Percentiles rank a stretch among this genome's conserved stretches.
phyloP scores from a whole-genome alignment of 2,888 invertebrate species.

The Notocelia uddmanniana region DNA sequence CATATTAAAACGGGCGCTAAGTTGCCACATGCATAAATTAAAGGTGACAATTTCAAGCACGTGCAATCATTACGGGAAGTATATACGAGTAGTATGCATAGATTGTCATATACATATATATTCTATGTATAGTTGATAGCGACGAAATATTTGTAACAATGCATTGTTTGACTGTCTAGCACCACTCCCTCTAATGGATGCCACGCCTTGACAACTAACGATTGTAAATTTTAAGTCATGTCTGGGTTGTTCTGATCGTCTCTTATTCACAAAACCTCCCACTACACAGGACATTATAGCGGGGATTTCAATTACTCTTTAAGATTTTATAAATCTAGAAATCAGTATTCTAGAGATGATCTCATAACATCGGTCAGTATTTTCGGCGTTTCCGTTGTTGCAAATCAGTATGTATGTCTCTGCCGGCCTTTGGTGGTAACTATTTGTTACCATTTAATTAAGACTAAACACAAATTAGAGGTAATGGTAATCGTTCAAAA shows the following conservation, averaged over 20 bases:
- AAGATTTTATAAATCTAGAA: background rate
- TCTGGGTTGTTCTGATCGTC: conserved; percentile 10
- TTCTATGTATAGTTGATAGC: conserved; percentile 10
- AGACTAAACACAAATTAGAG: too few relatives aligned
- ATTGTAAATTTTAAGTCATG: conserved; percentile 25
- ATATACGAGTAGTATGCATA: background rate
- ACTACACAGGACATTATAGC: background rate
- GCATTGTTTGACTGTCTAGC: conserved; percentile 40
- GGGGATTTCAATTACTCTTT: background rate
- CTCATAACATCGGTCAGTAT: background rate
- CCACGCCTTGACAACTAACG: conserved; percentile 39
- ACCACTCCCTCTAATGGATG: conserved; percentile 38
- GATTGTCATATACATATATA: background rate
- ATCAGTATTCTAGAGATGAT: background rate
- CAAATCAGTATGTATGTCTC: too few relatives aligned
- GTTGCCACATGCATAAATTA: conserved; percentile 35
- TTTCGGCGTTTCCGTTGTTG: background rate
- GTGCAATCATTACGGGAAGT: conserved; percentile 29
- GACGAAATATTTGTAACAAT: conserved; percentile 26
- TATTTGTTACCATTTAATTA: too few relatives aligned
- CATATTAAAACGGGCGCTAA: conserved; percentile 6
- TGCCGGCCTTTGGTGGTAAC: too few relatives aligned
- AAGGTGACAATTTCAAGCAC: conserved; percentile 42
- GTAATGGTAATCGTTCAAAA: conserved; percentile 29
- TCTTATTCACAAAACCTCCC: background rate